phyloP scores from a whole-genome alignment of 2,888 invertebrate genomes.

The Rhingia campestris region DNA sequence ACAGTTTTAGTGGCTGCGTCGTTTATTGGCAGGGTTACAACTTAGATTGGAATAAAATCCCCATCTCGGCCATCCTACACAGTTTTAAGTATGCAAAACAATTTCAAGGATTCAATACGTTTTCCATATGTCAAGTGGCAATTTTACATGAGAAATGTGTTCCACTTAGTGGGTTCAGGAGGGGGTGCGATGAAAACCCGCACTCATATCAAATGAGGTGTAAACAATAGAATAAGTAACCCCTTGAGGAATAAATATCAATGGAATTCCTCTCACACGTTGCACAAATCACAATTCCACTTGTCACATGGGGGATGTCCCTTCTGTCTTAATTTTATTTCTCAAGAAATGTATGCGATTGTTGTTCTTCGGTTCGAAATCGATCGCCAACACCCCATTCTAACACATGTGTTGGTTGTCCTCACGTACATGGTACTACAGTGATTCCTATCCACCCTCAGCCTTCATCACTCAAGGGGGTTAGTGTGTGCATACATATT shows the following conservation, averaged over 20 bases:
- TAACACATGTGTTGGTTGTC: conserved; percentile 11
- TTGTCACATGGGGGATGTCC: conserved; percentile 23
- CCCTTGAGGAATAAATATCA: conserved; percentile 49
- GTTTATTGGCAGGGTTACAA: conserved; percentile 21
- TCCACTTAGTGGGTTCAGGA: not conserved
- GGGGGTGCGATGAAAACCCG: not conserved
- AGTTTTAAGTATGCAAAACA: not conserved
- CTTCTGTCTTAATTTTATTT: not conserved
- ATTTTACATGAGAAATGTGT: conserved; percentile 12
- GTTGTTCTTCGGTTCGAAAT: conserved; percentile 19
- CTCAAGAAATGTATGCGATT: conserved; percentile 27
- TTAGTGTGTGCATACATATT: conserved; percentile 4
- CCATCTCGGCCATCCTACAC: conserved; percentile 5
- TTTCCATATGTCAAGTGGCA: conserved; percentile 36
- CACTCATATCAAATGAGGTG: conserved; percentile 4
- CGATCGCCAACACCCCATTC: conserved; percentile 20
- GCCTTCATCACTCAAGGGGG: not conserved
- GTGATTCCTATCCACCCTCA: not conserved
- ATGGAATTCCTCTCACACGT: conserved; percentile 65
- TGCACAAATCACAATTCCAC: conserved; percentile 65
- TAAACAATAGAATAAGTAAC: conserved; percentile 41
- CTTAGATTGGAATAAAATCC: conserved; percentile 11
- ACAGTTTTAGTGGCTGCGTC: not conserved
- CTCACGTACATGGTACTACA: not conserved
- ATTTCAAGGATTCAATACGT: conserved; percentile 28